A percentile compares a stretch with the other conserved stretches of the same genome.
These are phyloP conservation scores for Amphipoea lucens DNA, from an alignment of 2,888 invertebrate species.

Conservation along the genomic window DNA sequence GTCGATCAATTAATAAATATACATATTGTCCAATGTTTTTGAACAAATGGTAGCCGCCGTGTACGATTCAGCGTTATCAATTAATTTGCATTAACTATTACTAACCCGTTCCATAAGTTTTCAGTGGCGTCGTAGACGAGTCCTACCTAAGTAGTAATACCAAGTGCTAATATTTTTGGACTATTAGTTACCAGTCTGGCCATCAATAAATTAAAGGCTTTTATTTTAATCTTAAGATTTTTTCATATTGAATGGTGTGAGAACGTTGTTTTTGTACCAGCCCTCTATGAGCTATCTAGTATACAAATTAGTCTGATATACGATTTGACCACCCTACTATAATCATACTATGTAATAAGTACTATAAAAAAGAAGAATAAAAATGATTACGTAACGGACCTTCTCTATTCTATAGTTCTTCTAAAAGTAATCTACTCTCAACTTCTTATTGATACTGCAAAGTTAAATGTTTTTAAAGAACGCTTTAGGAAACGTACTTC, in stretches of 20 bases:
- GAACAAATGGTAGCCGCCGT: not conserved
- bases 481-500: not conserved
- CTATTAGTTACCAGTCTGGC: not conserved
- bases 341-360: not conserved
- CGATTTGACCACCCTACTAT: not conserved
- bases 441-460: not conserved
- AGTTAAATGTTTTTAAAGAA: not conserved
- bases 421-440: not conserved
- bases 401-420: not conserved
- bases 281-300: not conserved
- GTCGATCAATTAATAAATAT: no score
- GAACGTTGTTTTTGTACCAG: not conserved
- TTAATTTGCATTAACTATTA: not conserved
- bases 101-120: not conserved
- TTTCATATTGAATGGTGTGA: not conserved
- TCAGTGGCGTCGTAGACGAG: not conserved
- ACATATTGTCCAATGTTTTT: not conserved
- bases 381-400: not conserved
- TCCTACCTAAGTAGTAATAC: not conserved
- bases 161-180: not conserved
- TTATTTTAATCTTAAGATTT: not conserved
- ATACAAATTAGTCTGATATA: not conserved
- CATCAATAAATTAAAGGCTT: not conserved
- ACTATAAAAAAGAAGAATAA: not conserved
- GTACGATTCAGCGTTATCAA: not conserved